phyloP scores from a whole-genome alignment of 2,113 vertebrate genomes.

The Solea solea region DNA sequence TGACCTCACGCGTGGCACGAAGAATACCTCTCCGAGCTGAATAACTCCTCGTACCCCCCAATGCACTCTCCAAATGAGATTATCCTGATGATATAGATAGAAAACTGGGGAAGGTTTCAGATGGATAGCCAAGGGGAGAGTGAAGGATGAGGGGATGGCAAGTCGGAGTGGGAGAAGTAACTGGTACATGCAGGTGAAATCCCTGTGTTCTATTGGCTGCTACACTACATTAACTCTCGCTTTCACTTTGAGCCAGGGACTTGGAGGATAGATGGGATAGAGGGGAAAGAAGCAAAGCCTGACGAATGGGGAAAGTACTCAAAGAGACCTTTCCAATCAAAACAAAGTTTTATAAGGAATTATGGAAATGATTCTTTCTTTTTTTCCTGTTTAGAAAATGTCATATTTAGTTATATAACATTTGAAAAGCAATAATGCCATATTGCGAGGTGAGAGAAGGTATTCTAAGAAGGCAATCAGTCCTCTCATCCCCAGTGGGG shows the following conservation, averaged over 20 bases:
- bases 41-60: conserved; percentile 35
- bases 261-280: conserved; percentile 44
- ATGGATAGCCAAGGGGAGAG: conserved; percentile 36
- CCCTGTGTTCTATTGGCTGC: conserved; percentile 52
- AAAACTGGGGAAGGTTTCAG: conserved; percentile 39
- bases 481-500: background rate
- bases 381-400: conserved; percentile 6
- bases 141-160: conserved; percentile 23
- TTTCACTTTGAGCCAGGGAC: conserved; percentile 55
- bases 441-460: background rate
- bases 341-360: conserved; percentile 31
- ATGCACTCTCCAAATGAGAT: conserved; percentile 31
- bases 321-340: background rate
- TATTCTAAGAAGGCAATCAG: background rate
- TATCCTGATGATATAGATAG: conserved; percentile 25
- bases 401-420: conserved; percentile 16
- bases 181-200: conserved; percentile 62
- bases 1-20: conserved; percentile 8
- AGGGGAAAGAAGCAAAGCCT: conserved; percentile 16
- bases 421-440: conserved; percentile 10
- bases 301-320: conserved; percentile 14
- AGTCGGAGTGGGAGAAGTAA: conserved; percentile 7
- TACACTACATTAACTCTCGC: conserved; percentile 67
- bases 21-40: background rate
- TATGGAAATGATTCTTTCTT: conserved; percentile 12